Evolutionary conservation across 1,140 invertebrate genomes (phyloP).

Genomic region (Monochamus saltuarius): DNA sequence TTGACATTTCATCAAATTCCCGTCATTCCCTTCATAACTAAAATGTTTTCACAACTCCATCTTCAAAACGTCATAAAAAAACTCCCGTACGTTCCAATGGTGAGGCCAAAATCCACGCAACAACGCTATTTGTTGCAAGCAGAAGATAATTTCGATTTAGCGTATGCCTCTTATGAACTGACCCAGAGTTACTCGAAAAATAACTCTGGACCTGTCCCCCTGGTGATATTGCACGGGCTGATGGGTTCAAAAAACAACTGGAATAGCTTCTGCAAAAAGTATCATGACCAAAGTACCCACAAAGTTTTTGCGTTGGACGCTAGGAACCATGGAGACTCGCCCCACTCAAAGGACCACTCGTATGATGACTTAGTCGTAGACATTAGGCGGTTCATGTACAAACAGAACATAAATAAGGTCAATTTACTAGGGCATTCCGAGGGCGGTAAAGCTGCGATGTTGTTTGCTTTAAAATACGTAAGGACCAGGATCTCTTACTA

Average conservation of each 20-base stretch:
- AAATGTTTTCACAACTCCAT: too few species aligned
- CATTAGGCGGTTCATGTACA: slow-evolving; percentile 63
- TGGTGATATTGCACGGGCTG: slow-evolving; percentile 67
- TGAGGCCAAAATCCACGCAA: too few species aligned
- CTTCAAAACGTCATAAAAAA: too few species aligned
- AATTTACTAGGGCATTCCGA: slow-evolving; percentile 85
- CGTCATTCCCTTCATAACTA: too few species aligned
- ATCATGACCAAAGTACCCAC: slow-evolving; percentile 58
- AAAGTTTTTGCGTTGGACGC: slow-evolving; percentile 79
- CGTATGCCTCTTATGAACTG: slow-evolving; percentile 35
- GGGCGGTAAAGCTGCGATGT: slow-evolving; percentile 85
- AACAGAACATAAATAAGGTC: slow-evolving; percentile 63
- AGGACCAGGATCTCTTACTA: slow-evolving; percentile 23
- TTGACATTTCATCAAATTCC: too few species aligned
- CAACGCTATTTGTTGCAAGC: background rate
- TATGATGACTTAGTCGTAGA: slow-evolving; percentile 76
- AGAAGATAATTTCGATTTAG: slow-evolving; percentile 23
- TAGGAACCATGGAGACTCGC: slow-evolving; percentile 90
- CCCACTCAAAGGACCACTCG: slow-evolving; percentile 69
- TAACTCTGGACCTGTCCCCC: slow-evolving; percentile 14
- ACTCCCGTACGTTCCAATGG: too few species aligned
- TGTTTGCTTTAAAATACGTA: slow-evolving; percentile 63
- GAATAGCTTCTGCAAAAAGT: slow-evolving; percentile 74
- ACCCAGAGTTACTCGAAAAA: slow-evolving; percentile 23
- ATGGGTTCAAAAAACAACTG: slow-evolving; percentile 75